These are phyloP conservation scores for Pseudopleuronectes americanus DNA, from an alignment of 2,797 vertebrate species.

Conservation along the genomic window DNA sequence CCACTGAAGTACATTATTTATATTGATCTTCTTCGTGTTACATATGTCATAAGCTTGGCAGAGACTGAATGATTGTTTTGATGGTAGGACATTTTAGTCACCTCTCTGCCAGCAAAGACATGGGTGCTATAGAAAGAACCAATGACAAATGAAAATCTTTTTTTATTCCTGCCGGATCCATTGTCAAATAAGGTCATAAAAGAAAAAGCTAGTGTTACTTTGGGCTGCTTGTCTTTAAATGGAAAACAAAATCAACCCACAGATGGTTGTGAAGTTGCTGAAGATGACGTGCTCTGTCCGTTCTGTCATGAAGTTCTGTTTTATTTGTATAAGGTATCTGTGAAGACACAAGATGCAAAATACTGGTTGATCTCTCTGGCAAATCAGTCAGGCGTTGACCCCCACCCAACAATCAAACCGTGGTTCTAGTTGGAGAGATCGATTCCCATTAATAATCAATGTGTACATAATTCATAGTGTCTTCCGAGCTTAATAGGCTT, in stretches of 20 bases:
- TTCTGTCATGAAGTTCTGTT: not conserved
- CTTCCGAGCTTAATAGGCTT: too few relatives aligned
- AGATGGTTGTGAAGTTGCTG: too few relatives aligned
- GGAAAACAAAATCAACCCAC: not conserved
- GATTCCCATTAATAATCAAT: not conserved
- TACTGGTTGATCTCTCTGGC: not conserved
- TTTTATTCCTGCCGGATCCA: not conserved
- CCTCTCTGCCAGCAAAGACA: not conserved
- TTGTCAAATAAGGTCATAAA: not conserved
- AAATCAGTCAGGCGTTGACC: not conserved
- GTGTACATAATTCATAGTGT: too few relatives aligned
- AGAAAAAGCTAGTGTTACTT: not conserved
- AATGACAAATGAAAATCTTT: not conserved
- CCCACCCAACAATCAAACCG: not conserved
- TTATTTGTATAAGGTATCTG: not conserved
- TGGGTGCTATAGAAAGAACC: not conserved
- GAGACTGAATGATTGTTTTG: too few relatives aligned
- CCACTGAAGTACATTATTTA: constrained; percentile 1
- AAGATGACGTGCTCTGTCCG: not conserved
- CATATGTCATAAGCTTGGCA: not conserved
- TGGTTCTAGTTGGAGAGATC: too few relatives aligned
- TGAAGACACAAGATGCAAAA: constrained; percentile 1
- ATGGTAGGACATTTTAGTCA: not conserved
- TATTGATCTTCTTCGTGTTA: not conserved
- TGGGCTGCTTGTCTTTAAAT: not conserved